Evolutionary conservation across 2,113 vertebrate species (phyloP).

Genomic region (Sapayoa aenigma): DNA sequence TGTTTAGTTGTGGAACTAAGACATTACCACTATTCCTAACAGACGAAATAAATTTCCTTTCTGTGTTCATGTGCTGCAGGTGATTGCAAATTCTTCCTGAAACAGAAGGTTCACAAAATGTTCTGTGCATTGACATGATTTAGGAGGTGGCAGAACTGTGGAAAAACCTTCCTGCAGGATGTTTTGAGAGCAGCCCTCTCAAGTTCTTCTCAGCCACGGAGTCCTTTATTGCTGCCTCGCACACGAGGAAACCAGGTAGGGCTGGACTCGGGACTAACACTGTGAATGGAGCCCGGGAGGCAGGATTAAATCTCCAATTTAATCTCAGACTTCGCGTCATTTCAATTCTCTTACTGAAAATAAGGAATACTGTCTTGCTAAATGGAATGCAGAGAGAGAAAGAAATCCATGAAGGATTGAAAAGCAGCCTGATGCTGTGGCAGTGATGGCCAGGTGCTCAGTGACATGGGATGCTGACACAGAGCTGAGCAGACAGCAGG

Average conservation of each 20-base stretch:
- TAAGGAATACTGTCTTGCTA: background rate
- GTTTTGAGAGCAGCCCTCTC: background rate
- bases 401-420: background rate
- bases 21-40: background rate
- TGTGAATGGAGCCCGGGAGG: too few relatives aligned
- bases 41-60: background rate
- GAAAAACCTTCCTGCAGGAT: background rate
- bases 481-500: background rate
- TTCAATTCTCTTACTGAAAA: background rate
- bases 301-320: background rate
- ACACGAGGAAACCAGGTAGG: background rate
- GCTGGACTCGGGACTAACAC: background rate
- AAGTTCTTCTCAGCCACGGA: background rate
- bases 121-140: background rate
- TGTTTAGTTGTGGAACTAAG: background rate
- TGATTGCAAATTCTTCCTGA: background rate
- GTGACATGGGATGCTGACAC: too few relatives aligned
- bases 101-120: background rate
- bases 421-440: background rate
- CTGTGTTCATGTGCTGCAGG: background rate
- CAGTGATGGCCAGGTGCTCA: background rate
- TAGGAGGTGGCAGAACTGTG: background rate
- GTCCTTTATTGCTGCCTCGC: background rate
- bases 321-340: background rate
- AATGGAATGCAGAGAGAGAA: background rate